Percentiles rank a stretch among this genome's conserved stretches.
phyloP scores from a whole-genome alignment of 2,797 vertebrate species.

The Lepus oiostolus region DNA sequence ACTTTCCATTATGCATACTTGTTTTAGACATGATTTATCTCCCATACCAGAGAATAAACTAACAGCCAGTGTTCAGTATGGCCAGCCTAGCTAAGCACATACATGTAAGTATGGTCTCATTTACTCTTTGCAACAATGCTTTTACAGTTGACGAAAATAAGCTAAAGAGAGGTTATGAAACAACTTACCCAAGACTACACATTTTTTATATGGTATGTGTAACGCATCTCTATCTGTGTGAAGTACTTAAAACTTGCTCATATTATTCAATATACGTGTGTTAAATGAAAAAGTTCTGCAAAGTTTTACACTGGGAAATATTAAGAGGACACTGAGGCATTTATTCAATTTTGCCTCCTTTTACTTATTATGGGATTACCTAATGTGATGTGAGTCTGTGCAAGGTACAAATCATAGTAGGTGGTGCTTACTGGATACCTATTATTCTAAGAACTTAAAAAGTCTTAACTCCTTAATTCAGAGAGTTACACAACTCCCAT shows the following conservation, averaged over 20 bases:
- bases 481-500: neutral
- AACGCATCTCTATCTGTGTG: neutral
- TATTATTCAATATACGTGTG: neutral
- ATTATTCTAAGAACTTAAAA: neutral
- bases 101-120: neutral
- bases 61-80: neutral
- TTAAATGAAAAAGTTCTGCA: neutral
- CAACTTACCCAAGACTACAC: neutral
- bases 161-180: neutral
- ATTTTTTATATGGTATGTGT: neutral
- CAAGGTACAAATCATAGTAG: neutral
- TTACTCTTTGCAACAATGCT: neutral
- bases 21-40: neutral
- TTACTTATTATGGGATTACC: neutral
- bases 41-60: neutral
- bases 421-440: neutral
- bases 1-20: neutral
- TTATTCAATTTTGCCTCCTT: neutral
- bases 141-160: neutral
- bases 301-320: constrained; percentile 38
- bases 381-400: neutral
- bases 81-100: neutral
- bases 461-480: constrained; percentile 13
- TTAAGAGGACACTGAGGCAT: neutral
- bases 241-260: constrained; percentile 19